These are phyloP conservation scores for Sparus aurata DNA, from an alignment of 2,797 vertebrate genomes.

Conservation along the genomic window DNA sequence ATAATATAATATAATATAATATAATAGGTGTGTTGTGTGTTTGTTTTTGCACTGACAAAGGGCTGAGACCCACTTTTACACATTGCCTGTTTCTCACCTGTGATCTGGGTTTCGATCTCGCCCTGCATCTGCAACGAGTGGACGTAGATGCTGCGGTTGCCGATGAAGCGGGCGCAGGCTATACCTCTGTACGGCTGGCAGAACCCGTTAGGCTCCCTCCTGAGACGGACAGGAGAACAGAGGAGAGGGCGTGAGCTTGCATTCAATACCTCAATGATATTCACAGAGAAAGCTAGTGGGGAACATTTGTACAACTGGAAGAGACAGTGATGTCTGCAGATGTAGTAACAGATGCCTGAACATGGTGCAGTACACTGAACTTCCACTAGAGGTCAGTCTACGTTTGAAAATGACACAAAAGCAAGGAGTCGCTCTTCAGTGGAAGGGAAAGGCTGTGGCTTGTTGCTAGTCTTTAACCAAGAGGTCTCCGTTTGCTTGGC, in stretches of 20 bases:
- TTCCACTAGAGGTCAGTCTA: constrained; percentile 78
- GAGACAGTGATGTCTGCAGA: neutral
- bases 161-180: constrained; percentile 96
- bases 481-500: constrained; percentile 31
- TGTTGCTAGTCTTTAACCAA: constrained; percentile 22
- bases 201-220: constrained; percentile 87
- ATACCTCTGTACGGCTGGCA: constrained; percentile 98
- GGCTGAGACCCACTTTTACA: neutral
- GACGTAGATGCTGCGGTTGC: constrained; percentile 97
- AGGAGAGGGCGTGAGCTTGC: neutral
- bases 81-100: constrained; percentile 84
- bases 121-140: constrained; percentile 99
- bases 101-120: constrained; percentile 98
- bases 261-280: neutral
- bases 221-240: constrained; percentile 64
- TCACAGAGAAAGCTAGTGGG: neutral
- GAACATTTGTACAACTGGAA: neutral
- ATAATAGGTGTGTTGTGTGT: neutral
- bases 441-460: constrained; percentile 22
- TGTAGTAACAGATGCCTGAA: neutral
- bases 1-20: too few species aligned
- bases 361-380: constrained; percentile 19
- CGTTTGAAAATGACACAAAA: constrained; percentile 23
- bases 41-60: neutral
- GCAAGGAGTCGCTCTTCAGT: neutral